Percentiles rank a stretch among this genome's conserved stretches.
Evolutionary conservation across 1,140 invertebrate species (phyloP).

Genomic region (Drosophila kepulauana): DNA sequence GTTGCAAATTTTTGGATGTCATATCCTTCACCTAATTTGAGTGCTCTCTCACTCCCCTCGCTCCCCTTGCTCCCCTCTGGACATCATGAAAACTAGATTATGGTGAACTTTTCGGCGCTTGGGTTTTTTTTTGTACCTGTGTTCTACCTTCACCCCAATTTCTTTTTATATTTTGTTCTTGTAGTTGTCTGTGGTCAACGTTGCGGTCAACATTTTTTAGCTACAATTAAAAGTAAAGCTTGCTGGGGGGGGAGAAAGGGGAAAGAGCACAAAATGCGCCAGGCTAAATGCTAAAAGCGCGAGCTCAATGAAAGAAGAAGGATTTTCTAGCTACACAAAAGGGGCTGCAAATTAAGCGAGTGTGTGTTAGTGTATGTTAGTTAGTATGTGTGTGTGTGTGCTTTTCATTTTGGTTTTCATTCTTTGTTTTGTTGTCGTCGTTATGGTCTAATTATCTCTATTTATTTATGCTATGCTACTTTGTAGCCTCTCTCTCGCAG

Average conservation of each 20-base stretch:
- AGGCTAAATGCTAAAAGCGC: constrained; percentile 49
- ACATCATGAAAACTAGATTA: constrained; percentile 63
- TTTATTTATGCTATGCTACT: constrained; percentile 79
- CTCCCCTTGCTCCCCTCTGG: too few relatives aligned
- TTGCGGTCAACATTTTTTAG: constrained; percentile 53
- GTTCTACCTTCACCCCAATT: background rate
- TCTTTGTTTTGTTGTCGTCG: constrained; percentile 54
- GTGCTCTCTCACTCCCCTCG: background rate
- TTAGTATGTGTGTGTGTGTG: constrained; percentile 41
- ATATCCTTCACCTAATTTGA: constrained; percentile 78
- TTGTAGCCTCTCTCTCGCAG: constrained; percentile 33
- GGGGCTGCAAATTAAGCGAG: constrained; percentile 34
- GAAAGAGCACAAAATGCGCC: constrained; percentile 25
- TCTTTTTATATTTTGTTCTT: background rate
- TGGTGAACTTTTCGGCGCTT: constrained; percentile 64
- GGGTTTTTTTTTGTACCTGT: constrained; percentile 23
- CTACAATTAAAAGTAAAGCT: constrained; percentile 62
- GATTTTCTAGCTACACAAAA: constrained; percentile 30
- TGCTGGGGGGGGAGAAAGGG: constrained; percentile 10
- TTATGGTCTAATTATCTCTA: constrained; percentile 84
- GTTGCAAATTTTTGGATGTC: constrained; percentile 37
- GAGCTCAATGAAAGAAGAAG: constrained; percentile 7
- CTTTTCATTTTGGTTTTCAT: constrained; percentile 36
- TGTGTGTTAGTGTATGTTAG: constrained; percentile 11
- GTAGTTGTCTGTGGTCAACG: constrained; percentile 39